Evolutionary conservation across 1,140 invertebrate species (phyloP).

Genomic region (Trichoplusia ni): DNA sequence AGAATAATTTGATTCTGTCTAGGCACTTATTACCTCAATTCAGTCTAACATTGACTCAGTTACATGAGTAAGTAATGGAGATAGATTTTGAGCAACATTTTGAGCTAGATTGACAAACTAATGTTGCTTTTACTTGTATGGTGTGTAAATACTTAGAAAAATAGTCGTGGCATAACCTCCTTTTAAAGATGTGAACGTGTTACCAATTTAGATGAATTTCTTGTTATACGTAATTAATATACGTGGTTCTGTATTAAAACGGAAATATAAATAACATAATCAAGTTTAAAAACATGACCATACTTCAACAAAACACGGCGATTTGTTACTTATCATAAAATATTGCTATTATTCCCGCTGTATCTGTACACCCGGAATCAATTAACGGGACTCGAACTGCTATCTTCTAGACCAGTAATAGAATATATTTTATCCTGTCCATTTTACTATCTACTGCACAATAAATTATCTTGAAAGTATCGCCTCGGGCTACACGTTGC

Average conservation of each 20-base stretch:
- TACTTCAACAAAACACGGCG: too few relatives aligned
- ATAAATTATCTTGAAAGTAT: slow-evolving; percentile 9
- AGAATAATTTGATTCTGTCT: not conserved
- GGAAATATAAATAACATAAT: too few relatives aligned
- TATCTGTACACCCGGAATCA: slow-evolving; percentile 2
- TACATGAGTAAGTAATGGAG: not conserved
- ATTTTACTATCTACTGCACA: slow-evolving; percentile 14
- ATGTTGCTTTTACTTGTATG: too few relatives aligned
- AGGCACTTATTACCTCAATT: not conserved
- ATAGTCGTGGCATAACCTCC: too few relatives aligned
- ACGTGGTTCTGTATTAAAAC: too few relatives aligned
- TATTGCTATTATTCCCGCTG: not conserved
- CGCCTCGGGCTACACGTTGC: not conserved
- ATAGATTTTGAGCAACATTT: not conserved
- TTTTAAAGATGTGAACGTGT: too few relatives aligned
- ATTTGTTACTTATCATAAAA: slow-evolving; percentile 11
- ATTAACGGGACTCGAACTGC: slow-evolving; percentile 14
- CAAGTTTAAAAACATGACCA: too few relatives aligned
- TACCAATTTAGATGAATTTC: too few relatives aligned
- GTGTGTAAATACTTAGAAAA: too few relatives aligned
- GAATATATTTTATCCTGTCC: slow-evolving; percentile 21
- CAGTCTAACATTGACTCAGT: slow-evolving; percentile 4
- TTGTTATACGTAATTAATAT: too few relatives aligned
- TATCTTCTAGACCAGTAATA: not conserved
- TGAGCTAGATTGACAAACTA: slow-evolving; percentile 8